Evolutionary conservation across 1,140 invertebrate genomes (phyloP), one percentile per base, ranked within the genome.

Genomic region (Brachionus koreanus): DNA sequence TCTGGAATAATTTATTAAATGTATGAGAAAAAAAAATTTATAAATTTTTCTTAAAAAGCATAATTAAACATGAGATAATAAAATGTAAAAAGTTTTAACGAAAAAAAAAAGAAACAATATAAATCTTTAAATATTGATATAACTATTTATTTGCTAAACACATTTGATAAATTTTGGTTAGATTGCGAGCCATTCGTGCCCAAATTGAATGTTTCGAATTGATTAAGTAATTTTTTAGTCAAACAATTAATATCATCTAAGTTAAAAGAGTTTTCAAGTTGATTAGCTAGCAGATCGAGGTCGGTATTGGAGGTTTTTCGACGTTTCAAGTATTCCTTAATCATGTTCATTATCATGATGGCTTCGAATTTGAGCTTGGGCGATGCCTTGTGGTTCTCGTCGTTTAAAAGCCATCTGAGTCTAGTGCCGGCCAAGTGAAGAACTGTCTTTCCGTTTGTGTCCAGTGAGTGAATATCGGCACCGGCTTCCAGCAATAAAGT

Each of bases 241-340:
- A 83, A 79, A 77, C 13, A 77, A 52, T 43, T 84, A 35, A 84
- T 83, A 25, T 84, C 83, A 6, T 79, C 46, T 19, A 76, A 35
- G 46, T 83, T 79, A 35, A 79, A 79, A 42, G 76, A 39, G 43
- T 79, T 79, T 43, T 79, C 76, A 9, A 79, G 37, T 12, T 65
- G 76, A 61, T 79, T 23, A 9, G 49, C 61, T 23, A 79, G 19
- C 19, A 61, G 16, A 63, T 57, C 82, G 52, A 76, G 74, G 74
- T 83, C 83, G 82, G 35, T 65, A 19, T 23, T 83, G 33, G 37
- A 69, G 25, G 13, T 82, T 63, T 29, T 81, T 39, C 65, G 83
- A 37, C 10, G 82, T 83, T 52, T 84, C 35, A 43, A 84, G 65
- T 77, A 84, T 82, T 23, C 83, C 29, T 61, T 83, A 33, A 83